phyloP scores from a whole-genome alignment of 2,797 vertebrate species.

The Gymnothorax reevesii region DNA sequence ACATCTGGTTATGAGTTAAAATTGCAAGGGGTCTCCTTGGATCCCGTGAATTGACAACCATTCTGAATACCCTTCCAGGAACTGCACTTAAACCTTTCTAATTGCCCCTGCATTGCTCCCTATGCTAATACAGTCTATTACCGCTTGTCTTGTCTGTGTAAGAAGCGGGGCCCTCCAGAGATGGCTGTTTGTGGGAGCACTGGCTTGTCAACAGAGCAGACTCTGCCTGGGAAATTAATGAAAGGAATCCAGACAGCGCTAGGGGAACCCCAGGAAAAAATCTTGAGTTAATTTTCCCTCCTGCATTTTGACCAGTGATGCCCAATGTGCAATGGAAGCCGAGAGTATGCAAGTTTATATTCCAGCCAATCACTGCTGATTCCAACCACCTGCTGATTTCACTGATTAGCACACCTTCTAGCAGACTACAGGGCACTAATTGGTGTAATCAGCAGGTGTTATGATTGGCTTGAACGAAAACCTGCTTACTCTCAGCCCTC shows the following conservation, averaged over 20 bases:
- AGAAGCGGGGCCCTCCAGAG: slow-evolving; percentile 31
- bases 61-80: slow-evolving; percentile 37
- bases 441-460: too few relatives aligned
- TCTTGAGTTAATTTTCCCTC: neutral
- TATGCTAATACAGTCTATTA: slow-evolving; percentile 29
- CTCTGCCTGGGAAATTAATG: slow-evolving; percentile 33
- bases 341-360: too few relatives aligned
- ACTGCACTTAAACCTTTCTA: slow-evolving; percentile 41
- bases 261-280: slow-evolving; percentile 5
- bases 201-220: slow-evolving; percentile 28
- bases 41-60: slow-evolving; percentile 41
- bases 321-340: too few relatives aligned
- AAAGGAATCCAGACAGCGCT: slow-evolving; percentile 7
- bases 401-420: too few relatives aligned
- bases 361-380: too few relatives aligned
- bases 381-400: too few relatives aligned
- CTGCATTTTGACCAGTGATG: neutral
- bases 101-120: slow-evolving; percentile 44
- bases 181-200: slow-evolving; percentile 25
- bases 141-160: neutral
- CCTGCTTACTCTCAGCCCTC: too few relatives aligned
- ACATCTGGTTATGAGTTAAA: slow-evolving; percentile 12
- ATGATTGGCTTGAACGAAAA: too few relatives aligned
- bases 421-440: too few relatives aligned
- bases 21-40: slow-evolving; percentile 25